These are phyloP conservation scores for Gracilinanus agilis DNA, from an alignment of 2,113 vertebrate genomes.

Conservation along the genomic window DNA sequence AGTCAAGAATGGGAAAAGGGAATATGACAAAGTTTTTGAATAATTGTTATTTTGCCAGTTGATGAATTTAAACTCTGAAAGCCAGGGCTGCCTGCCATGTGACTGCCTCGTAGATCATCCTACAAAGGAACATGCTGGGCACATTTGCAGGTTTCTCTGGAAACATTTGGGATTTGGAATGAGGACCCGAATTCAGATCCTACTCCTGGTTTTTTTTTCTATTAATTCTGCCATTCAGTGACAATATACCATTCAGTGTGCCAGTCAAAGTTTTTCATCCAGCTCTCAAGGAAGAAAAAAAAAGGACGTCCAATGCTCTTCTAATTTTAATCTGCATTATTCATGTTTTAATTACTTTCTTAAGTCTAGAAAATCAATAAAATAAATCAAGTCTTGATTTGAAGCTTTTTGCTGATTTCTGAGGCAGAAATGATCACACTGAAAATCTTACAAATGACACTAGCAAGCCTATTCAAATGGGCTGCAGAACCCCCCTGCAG, in stretches of 20 bases:
- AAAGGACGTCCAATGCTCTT: neutral
- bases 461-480: neutral
- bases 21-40: neutral
- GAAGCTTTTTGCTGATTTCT: neutral
- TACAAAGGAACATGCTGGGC: neutral
- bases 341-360: neutral
- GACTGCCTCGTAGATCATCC: neutral
- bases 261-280: neutral
- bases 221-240: neutral
- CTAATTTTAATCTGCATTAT: neutral
- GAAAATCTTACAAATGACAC: neutral
- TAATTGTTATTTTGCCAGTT: neutral
- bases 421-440: neutral
- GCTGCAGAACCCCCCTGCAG: neutral
- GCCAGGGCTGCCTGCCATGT: neutral
- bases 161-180: neutral
- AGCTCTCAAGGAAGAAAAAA: neutral
- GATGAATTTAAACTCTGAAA: conserved; percentile 14
- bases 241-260: neutral
- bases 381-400: neutral
- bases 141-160: conserved; percentile 1
- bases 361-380: neutral
- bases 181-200: neutral
- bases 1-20: neutral
- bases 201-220: neutral